phyloP scores from a whole-genome alignment of 2,888 invertebrate species.

The Cetonia aurata region DNA sequence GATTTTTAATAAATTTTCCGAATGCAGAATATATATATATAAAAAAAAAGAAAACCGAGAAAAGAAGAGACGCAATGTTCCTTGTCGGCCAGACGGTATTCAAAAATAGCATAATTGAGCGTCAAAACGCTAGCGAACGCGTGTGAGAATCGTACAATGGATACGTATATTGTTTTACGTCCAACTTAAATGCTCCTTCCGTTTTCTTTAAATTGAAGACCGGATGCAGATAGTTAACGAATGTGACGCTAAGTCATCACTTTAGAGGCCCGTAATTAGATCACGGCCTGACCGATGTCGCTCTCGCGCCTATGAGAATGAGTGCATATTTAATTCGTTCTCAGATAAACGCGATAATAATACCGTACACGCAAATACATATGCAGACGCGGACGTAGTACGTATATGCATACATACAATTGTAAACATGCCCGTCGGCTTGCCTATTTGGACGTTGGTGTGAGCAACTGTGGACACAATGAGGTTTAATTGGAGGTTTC shows the following conservation, averaged over 20 bases:
- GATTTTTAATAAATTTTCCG: slow-evolving; percentile 19
- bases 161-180: slow-evolving; percentile 55
- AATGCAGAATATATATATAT: no score
- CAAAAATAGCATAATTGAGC: slow-evolving; percentile 39
- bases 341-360: slow-evolving; percentile 42
- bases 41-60: neutral
- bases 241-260: slow-evolving; percentile 66
- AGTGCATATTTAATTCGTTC: slow-evolving; percentile 44
- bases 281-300: slow-evolving; percentile 45
- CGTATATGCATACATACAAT: neutral
- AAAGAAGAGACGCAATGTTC: neutral
- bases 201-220: slow-evolving; percentile 64
- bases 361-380: slow-evolving; percentile 18
- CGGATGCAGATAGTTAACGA: slow-evolving; percentile 65
- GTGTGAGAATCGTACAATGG: slow-evolving; percentile 58
- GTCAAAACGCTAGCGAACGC: slow-evolving; percentile 43
- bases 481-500: neutral
- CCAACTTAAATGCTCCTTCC: slow-evolving; percentile 64
- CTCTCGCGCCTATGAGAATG: slow-evolving; percentile 38
- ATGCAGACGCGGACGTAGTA: neutral
- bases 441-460: neutral
- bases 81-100: slow-evolving; percentile 32
- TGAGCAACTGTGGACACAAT: neutral
- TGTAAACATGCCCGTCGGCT: neutral
- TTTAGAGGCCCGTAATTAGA: slow-evolving; percentile 45